Evolutionary conservation across 2,888 invertebrate species (phyloP), one percentile per base, ranked within the genome.

Genomic region (Oegoconia quadripuncta): DNA sequence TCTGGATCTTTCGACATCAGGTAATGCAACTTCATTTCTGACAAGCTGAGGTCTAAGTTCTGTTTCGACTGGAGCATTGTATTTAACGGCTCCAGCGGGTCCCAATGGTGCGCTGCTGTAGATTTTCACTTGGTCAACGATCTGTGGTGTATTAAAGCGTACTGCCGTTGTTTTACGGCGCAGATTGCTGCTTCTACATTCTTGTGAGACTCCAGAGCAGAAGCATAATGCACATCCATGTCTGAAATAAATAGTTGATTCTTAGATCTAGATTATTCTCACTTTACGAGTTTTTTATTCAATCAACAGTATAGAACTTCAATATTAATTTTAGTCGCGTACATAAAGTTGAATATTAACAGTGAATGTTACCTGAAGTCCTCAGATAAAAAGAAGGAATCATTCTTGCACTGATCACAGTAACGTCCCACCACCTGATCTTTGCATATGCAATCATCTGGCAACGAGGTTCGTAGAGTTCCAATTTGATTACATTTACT

Each of bases 211-310:
- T 2, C 97, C 98, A 88, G 96, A 95, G 76, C 99, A 99, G 94
- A 98, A 99, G 79, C 99, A 99, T 38, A 91, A 89, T 37, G 97
- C 93, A 76, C 99, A 99, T 28, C 99, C 99, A 52, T 93, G 92
- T 50, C 88, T 87, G 65, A 15, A 60, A 62, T 32, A 16, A 3
- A 14, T 22, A 22, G 8, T 2, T 22, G 5, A n/a, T n/a, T n/a
- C n/a, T n/a, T n/a, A n/a, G n/a, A n/a, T n/a, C n/a, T n/a, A n/a
- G n/a, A n/a, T n/a, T n/a, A n/a, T n/a, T n/a, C n/a, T n/a, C 18
- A 18, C 18, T 18, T 18, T 18, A 18, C 3, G n/a, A n/a, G n/a
- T n/a, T n/a, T n/a, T 22, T 22, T 1, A 8, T 22, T 1, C 1
- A 22, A 9, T 7, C 22, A 22, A 22, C 22, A 7, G 4, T 20